phyloP scores from a whole-genome alignment of 2,797 vertebrate genomes.

The Tragelaphus oryx region DNA sequence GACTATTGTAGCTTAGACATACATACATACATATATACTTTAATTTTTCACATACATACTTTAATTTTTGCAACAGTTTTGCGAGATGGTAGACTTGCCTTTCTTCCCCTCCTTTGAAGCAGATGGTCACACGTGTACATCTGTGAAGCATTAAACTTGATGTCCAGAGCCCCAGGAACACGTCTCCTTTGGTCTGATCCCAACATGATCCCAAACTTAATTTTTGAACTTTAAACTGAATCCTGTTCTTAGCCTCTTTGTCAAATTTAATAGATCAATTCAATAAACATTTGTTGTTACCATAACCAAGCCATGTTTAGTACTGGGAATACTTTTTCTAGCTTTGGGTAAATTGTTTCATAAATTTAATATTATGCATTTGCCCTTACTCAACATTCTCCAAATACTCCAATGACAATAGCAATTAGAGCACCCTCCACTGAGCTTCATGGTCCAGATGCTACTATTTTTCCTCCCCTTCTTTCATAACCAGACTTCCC shows the following conservation, averaged over 20 bases:
- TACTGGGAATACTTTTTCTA: not conserved
- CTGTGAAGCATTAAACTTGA: not conserved
- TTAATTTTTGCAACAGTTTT: not conserved
- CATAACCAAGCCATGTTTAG: not conserved
- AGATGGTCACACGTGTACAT: not conserved
- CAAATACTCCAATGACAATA: not conserved
- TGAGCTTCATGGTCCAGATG: not conserved
- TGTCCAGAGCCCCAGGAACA: not conserved
- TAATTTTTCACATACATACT: not conserved
- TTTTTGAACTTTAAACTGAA: not conserved
- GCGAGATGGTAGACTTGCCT: not conserved
- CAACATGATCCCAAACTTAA: not conserved
- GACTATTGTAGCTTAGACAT: not conserved
- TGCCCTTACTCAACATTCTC: not conserved
- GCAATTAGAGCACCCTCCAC: not conserved
- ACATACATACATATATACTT: not conserved
- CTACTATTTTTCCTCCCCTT: not conserved
- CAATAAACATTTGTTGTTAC: not conserved
- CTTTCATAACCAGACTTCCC: not conserved
- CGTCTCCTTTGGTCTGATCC: not conserved
- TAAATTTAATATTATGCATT: not conserved
- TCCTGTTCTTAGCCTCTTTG: not conserved
- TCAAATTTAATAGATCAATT: not conserved
- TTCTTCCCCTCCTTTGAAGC: not conserved
- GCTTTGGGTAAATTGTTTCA: not conserved